phyloP scores from a whole-genome alignment of 2,113 vertebrate species.

The Scortum barcoo region DNA sequence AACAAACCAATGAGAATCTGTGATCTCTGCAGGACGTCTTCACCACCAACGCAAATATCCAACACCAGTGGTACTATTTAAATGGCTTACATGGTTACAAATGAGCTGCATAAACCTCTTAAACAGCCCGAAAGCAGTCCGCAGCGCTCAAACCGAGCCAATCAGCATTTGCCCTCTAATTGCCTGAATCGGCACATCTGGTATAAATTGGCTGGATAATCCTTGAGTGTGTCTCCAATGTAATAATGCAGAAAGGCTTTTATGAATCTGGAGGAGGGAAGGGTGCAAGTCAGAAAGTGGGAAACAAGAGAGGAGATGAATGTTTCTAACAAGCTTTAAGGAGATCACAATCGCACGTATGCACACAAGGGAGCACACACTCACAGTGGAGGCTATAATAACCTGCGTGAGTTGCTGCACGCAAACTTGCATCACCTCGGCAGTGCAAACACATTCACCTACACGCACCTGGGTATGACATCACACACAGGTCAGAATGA shows the following conservation, averaged over 20 bases:
- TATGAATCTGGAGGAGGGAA: constrained; percentile 3
- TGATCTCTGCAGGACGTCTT: neutral
- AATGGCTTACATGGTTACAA: constrained; percentile 21
- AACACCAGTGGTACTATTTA: neutral
- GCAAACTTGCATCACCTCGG: constrained; percentile 13
- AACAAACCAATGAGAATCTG: constrained; percentile 1
- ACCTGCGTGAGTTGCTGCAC: constrained; percentile 18
- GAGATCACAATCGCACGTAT: neutral
- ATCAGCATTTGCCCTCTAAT: constrained; percentile 32
- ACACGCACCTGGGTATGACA: constrained; percentile 25
- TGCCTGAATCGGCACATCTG: constrained; percentile 47
- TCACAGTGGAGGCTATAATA: constrained; percentile 49
- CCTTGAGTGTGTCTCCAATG: constrained; percentile 36
- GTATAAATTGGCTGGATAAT: constrained; percentile 39
- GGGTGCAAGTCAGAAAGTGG: neutral
- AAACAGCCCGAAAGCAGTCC: neutral
- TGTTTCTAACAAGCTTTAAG: constrained; percentile 38
- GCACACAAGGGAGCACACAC: constrained; percentile 14
- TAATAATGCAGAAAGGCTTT: constrained; percentile 41
- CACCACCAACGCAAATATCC: neutral
- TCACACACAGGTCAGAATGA: constrained; percentile 62
- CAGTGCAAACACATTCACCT: constrained; percentile 16
- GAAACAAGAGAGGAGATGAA: constrained; percentile 17
- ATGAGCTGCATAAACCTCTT: constrained; percentile 23
- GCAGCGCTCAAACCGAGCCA: neutral